A percentile compares a stretch with the other conserved stretches of the same genome.
These are phyloP conservation scores for Melanotaenia duboulayi DNA, from an alignment of 2,113 vertebrate genomes.

Conservation along the genomic window DNA sequence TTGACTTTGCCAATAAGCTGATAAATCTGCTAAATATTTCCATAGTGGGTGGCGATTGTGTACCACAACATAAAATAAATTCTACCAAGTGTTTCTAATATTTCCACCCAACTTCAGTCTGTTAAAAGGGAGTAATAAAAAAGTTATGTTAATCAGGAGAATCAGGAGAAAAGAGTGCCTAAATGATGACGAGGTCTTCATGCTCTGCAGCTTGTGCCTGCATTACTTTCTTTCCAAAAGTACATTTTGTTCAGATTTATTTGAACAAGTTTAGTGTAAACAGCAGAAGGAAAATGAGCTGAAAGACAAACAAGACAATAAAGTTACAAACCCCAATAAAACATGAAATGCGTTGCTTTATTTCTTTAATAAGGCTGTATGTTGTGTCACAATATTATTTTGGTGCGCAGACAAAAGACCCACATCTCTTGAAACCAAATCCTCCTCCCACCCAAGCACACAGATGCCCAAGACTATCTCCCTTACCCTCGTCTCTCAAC, in stretches of 20 bases:
- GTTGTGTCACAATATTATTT: conserved; percentile 55
- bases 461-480: conserved; percentile 83
- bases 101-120: no score
- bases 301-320: neutral
- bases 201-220: neutral
- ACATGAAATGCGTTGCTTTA: conserved; percentile 9
- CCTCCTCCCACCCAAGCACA: conserved; percentile 83
- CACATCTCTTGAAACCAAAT: conserved; percentile 85
- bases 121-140: no score
- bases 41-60: no score
- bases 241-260: conserved; percentile 1
- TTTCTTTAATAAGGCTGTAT: conserved; percentile 16
- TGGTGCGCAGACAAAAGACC: conserved; percentile 63
- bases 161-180: neutral
- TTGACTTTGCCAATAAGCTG: no score
- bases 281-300: neutral
- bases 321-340: neutral
- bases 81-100: no score
- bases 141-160: no score
- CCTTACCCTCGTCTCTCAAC: conserved; percentile 87
- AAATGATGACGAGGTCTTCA: neutral
- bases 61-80: no score
- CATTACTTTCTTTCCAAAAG: neutral
- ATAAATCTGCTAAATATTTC: no score
- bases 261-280: neutral